These are phyloP conservation scores for Ischnus inquisitorius DNA, from an alignment of 2,888 invertebrate species.

Conservation along the genomic window DNA sequence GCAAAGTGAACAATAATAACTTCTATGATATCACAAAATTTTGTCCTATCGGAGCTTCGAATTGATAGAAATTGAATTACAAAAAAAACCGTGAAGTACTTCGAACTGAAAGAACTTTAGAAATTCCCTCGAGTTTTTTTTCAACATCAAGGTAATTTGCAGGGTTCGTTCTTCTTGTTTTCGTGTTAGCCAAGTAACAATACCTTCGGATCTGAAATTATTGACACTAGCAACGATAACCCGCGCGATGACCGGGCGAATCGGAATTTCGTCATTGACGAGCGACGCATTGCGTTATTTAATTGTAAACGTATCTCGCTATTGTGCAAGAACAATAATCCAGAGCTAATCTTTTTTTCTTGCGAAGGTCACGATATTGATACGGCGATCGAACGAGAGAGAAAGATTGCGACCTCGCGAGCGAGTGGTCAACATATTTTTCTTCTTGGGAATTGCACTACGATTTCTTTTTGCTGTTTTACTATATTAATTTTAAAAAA, in stretches of 20 bases:
- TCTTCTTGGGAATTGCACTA: background rate
- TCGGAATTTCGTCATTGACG: background rate
- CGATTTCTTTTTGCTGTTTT: background rate
- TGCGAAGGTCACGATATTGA: background rate
- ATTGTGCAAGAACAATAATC: background rate
- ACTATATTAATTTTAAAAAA: background rate
- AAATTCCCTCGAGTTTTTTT: no score
- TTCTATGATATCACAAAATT: no score
- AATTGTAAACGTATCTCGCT: slow-evolving; percentile 10
- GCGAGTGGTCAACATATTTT: slow-evolving; percentile 13
- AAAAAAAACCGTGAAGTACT: no score
- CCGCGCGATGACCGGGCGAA: slow-evolving; percentile 20
- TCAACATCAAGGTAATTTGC: no score
- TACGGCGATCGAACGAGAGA: slow-evolving; percentile 2
- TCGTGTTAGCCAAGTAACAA: background rate
- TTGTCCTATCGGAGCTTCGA: no score
- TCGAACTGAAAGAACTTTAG: background rate
- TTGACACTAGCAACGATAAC: slow-evolving; percentile 3
- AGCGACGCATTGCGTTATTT: background rate
- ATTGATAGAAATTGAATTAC: no score
- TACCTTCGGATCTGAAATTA: background rate
- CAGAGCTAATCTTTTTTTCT: background rate
- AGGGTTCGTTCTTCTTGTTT: no score
- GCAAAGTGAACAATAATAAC: background rate
- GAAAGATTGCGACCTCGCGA: background rate